phyloP scores from a whole-genome alignment of 2,888 invertebrate species.

The Acanthosepion pharaonis region DNA sequence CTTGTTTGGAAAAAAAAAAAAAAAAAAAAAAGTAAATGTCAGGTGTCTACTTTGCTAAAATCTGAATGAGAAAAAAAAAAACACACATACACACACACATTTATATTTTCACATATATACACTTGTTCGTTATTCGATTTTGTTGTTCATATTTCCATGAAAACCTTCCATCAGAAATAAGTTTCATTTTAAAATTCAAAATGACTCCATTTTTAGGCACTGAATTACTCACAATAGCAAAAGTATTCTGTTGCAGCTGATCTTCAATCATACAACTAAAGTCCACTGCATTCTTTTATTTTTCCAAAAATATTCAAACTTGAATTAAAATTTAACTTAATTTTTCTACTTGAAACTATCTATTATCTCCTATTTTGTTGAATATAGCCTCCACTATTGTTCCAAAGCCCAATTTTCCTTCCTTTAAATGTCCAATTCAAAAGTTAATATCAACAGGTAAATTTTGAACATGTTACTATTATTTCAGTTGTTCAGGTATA shows the following conservation, averaged over 20 bases:
- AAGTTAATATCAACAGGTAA: neutral
- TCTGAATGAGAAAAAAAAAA: neutral
- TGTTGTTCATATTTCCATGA: neutral
- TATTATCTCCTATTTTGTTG: neutral
- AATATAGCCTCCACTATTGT: neutral
- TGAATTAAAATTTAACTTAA: neutral
- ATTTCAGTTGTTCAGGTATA: neutral
- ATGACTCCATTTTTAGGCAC: neutral
- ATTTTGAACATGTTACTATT: neutral
- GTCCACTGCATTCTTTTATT: constrained; percentile 2
- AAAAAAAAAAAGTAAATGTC: neutral
- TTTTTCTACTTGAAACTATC: neutral
- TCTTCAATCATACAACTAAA: neutral
- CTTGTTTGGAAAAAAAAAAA: neutral
- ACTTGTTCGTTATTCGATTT: neutral
- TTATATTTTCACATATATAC: neutral
- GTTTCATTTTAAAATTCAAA: neutral
- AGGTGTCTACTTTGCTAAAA: neutral
- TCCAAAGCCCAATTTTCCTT: neutral
- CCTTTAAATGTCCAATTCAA: neutral
- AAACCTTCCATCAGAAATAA: neutral
- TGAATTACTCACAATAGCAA: neutral
- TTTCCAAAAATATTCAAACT: neutral
- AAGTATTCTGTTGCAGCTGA: neutral
- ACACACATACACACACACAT: neutral